Evolutionary conservation across 2,888 invertebrate species (phyloP), one percentile per base, ranked within the genome.

Genomic region (Epinotia nisella): DNA sequence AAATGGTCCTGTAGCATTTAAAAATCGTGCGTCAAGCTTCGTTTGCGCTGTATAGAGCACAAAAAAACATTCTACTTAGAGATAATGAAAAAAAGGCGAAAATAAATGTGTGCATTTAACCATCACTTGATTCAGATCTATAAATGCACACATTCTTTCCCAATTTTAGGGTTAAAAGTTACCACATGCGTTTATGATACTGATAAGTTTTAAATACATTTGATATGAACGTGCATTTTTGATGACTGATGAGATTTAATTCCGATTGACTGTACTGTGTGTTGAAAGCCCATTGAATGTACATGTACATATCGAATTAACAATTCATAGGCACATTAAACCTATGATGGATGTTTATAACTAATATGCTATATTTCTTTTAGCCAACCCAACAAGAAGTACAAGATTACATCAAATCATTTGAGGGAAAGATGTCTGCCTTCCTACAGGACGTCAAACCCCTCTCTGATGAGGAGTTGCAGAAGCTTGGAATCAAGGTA

Each of bases 341-440:
- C 15, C 0, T 15, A 45, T 45, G 15, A 45, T 10, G 0, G 13
- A 60, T 41, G 1, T 61, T 11, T 2, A 21, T 19, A 5, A 15
- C 7, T 24, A 49, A 49, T 29, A 35, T 66, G 53, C 21, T 74
- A 59, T 55, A 29, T 74, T 78, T 75, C 77, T 86, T 87, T 51
- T 80, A 96, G 95, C 95, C 96, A 49, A 93, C 95, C 11, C 95
- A 95, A 77, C 95, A 95, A 76, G 97, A 96, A 91, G 87, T 97
- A 78, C 95, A 96, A 82, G 96, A 98, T 84, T 95, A 96, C 83
- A 94, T 96, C 80, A 94, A 96, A 74, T 94, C 95, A 68, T 98
- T 99, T 85, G 99, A 99, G 89, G 94, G 94, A n/a, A 99, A 99
- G 92, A 97, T 99, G 95, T 95, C 97, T 11, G 96, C 97, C 17